Evolutionary conservation across 35 echinoderm and acorn worm genomes (phyloP).

Genomic region (Holothuria glaberrima): DNA sequence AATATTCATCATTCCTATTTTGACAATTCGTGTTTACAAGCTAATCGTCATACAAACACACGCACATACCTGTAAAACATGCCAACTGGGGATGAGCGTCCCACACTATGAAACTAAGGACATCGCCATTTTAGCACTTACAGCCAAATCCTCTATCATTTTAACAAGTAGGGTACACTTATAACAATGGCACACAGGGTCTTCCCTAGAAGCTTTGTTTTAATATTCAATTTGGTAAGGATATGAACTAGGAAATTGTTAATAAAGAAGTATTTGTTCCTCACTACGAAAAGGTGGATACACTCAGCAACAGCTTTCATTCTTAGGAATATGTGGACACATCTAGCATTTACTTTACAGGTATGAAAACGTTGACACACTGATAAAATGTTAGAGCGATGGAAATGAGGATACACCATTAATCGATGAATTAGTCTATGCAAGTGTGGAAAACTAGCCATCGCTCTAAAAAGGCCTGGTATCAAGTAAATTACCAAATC

Average conservation of each 20-base stretch:
- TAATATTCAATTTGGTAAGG: background rate
- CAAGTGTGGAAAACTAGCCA: background rate
- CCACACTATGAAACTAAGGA: background rate
- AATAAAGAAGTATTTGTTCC: background rate
- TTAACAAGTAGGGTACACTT: background rate
- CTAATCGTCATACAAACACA: no score
- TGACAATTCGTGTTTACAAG: no score
- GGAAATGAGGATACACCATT: background rate
- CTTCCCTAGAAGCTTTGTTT: background rate
- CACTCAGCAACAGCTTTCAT: background rate
- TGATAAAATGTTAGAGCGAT: background rate
- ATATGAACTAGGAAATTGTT: background rate
- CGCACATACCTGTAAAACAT: constrained; percentile 14
- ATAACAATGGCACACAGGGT: background rate
- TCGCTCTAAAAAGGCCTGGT: no score
- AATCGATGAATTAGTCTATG: background rate
- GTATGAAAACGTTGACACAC: no score
- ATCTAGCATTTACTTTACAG: background rate
- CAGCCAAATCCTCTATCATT: background rate
- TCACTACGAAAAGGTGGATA: background rate
- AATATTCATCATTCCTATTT: no score
- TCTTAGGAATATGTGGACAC: constrained; percentile 1
- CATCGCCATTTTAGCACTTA: constrained; percentile 2
- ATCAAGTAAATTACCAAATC: no score
- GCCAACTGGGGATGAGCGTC: constrained; percentile 5